phyloP scores from a whole-genome alignment of 2,888 invertebrate species.

The Callimorpha dominula region DNA sequence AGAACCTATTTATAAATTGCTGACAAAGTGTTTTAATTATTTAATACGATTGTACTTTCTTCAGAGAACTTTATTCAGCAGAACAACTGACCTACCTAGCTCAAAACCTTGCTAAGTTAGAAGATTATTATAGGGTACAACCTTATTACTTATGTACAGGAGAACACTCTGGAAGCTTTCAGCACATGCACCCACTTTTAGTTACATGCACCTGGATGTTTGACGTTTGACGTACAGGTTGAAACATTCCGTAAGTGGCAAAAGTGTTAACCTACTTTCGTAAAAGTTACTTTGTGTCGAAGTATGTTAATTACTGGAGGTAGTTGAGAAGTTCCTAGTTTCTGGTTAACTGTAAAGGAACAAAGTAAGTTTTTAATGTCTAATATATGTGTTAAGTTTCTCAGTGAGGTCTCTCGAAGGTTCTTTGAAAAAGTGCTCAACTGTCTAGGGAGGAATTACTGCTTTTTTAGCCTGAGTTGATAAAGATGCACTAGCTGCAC shows the following conservation, averaged over 20 bases:
- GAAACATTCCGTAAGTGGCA: conserved; percentile 4
- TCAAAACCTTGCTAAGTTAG: neutral
- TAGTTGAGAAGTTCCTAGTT: neutral
- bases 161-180: neutral
- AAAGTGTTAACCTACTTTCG: conserved; percentile 15
- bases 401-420: neutral
- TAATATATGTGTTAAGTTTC: neutral
- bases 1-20: neutral
- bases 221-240: conserved; percentile 5
- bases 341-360: conserved; percentile 3
- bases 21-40: neutral
- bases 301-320: conserved; percentile 9
- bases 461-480: neutral
- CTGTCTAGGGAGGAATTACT: neutral
- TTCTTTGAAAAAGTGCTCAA: neutral
- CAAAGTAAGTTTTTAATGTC: neutral
- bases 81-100: neutral
- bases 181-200: conserved; percentile 3
- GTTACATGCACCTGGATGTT: conserved; percentile 4
- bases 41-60: neutral
- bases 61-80: neutral
- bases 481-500: neutral
- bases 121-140: conserved; percentile 2
- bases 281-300: conserved; percentile 10
- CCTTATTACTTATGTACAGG: conserved; percentile 8